phyloP scores from a whole-genome alignment of 2,888 invertebrate species.

The Phanerotoma sp. region DNA sequence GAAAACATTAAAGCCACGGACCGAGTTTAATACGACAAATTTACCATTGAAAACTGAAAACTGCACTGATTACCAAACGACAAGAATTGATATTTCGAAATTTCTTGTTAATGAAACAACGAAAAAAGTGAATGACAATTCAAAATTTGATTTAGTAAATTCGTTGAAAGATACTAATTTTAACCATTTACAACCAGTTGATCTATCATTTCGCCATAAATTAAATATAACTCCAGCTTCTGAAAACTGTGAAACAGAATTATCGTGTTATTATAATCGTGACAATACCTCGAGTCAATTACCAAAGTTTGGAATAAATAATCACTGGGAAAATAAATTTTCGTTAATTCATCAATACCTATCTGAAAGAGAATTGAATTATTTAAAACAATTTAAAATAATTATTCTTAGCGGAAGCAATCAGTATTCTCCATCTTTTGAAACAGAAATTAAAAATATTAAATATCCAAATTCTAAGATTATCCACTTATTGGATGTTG shows the following conservation, averaged over 20 bases:
- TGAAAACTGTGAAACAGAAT: not conserved
- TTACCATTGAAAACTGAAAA: not conserved
- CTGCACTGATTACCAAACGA: not conserved
- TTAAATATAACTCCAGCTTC: not conserved
- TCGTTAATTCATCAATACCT: conserved; percentile 1
- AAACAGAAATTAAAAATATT: conserved; percentile 2
- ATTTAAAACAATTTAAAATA: not conserved
- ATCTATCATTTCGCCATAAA: conserved; percentile 4
- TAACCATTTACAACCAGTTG: not conserved
- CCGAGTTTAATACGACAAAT: conserved; percentile 21
- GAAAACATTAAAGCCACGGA: conserved; percentile 20
- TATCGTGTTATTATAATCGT: not conserved
- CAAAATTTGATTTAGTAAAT: not conserved
- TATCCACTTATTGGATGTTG: conserved; percentile 27
- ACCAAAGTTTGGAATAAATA: not conserved
- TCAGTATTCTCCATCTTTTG: not conserved
- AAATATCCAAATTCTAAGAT: not conserved
- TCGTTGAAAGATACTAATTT: not conserved
- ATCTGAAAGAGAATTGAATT: not conserved
- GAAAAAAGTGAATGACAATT: not conserved
- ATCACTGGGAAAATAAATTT: not conserved
- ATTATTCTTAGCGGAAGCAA: too few relatives aligned
- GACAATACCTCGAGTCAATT: not conserved
- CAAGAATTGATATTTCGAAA: not conserved
- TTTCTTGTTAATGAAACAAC: not conserved